Evolutionary conservation across 2,888 invertebrate genomes (phyloP).

Genomic region (Dinocampus coccinellae): DNA sequence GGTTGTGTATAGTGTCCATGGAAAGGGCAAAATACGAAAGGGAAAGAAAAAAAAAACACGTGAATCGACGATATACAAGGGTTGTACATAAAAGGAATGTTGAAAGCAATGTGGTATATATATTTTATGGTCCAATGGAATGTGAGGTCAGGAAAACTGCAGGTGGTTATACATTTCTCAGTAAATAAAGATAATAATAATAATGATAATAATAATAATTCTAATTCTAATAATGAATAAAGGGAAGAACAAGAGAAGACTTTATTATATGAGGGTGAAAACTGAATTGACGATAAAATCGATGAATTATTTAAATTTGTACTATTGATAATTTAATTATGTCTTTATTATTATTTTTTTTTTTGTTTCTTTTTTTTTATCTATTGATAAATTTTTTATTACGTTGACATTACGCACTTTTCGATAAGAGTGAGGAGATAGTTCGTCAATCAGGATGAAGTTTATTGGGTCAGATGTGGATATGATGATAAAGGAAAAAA

Average conservation of each 20-base stretch:
- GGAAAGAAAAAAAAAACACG: constrained; percentile 1
- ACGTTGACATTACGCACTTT: too few species aligned
- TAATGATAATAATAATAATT: neutral
- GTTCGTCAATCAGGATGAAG: too few species aligned
- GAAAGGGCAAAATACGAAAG: neutral
- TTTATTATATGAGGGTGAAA: too few species aligned
- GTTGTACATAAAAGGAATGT: constrained; percentile 9
- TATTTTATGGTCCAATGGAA: neutral
- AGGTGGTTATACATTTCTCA: neutral
- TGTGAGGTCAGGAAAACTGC: neutral
- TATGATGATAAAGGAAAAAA: neutral
- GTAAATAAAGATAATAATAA: neutral
- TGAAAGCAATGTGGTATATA: neutral
- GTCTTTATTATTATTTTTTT: too few species aligned
- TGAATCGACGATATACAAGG: constrained; percentile 3
- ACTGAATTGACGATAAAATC: too few species aligned
- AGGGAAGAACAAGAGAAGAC: neutral
- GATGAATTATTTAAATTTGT: neutral
- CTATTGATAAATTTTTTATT: too few species aligned
- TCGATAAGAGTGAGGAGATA: too few species aligned
- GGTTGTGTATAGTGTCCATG: neutral
- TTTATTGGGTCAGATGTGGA: neutral
- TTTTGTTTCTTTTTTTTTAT: neutral
- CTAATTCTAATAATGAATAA: neutral
- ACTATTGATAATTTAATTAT: neutral